Conservation (phyloP, 2,113 vertebrate species). For the Agapornis roseicollis region DNA sequence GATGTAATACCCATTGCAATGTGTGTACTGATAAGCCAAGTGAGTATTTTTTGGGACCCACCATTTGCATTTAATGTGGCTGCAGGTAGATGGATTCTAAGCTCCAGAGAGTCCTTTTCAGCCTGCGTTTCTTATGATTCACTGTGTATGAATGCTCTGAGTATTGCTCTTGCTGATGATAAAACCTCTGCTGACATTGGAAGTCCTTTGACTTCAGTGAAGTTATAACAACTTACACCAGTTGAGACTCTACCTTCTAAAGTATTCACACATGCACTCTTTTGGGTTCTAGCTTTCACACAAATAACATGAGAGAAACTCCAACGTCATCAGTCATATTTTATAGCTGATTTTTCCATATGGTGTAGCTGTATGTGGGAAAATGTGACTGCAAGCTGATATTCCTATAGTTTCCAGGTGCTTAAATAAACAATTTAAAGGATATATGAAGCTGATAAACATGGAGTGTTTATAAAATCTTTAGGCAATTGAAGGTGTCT, state of each 20-base stretch:
- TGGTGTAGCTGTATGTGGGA: background rate
- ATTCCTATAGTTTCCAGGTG: background rate
- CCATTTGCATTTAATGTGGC: background rate
- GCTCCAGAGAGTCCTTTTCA: background rate
- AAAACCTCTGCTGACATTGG: background rate
- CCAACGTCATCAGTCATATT: background rate
- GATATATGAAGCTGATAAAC: background rate
- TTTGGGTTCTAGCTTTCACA: background rate
- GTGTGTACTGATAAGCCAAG: background rate
- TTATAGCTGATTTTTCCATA: constrained; percentile 1
- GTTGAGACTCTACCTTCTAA: background rate
- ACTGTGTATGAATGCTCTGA: background rate
- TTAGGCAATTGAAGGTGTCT: background rate
- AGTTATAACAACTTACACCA: background rate
- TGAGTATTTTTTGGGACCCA: background rate
- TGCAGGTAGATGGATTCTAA: background rate
- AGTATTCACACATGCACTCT: background rate
- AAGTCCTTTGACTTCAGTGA: background rate
- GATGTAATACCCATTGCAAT: background rate
- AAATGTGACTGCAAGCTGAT: constrained; percentile 2
- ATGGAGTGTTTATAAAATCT: background rate
- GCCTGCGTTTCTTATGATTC: background rate
- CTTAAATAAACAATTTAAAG: background rate
- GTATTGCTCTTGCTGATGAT: background rate
- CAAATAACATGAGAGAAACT: background rate